Evolutionary conservation across 2,888 invertebrate genomes (phyloP).

Genomic region (Macaria liturata): DNA sequence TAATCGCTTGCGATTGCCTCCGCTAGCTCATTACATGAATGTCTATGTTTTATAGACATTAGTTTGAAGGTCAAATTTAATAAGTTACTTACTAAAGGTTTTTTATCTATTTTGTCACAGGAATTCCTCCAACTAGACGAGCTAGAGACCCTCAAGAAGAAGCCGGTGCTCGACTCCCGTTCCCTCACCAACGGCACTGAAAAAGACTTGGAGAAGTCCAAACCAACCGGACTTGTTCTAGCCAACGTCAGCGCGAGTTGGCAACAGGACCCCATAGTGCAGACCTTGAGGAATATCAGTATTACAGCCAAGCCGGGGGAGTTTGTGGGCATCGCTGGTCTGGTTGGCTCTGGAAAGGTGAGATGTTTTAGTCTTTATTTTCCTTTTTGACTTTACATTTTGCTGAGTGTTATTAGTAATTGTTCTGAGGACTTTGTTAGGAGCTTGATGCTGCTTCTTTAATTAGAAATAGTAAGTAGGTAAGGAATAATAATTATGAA

Average conservation of each 20-base stretch:
- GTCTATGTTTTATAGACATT: no score
- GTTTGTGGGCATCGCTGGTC: conserved; percentile 87
- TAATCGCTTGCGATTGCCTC: no score
- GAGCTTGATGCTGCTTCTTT: no score
- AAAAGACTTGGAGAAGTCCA: conserved; percentile 48
- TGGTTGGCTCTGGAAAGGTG: conserved; percentile 90
- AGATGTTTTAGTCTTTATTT: no score
- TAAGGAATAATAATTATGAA: no score
- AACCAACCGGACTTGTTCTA: conserved; percentile 58
- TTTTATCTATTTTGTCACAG: conserved; percentile 39
- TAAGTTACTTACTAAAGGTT: no score
- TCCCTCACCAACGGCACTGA: conserved; percentile 53
- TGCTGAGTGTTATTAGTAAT: no score
- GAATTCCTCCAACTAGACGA: conserved; percentile 74
- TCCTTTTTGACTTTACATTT: no score
- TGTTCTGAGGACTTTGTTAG: no score
- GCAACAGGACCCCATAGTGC: conserved; percentile 72
- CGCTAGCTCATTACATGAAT: no score
- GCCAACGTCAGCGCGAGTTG: conserved; percentile 72
- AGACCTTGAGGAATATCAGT: conserved; percentile 80
- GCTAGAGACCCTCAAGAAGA: conserved; percentile 49
- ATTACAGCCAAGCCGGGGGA: conserved; percentile 80
- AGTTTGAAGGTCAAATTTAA: no score
- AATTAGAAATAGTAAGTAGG: no score
- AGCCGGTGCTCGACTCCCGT: conserved; percentile 45